Percentiles rank a stretch among this genome's conserved stretches.
phyloP scores from a whole-genome alignment of 2,113 vertebrate species.

The Strix aluco region DNA sequence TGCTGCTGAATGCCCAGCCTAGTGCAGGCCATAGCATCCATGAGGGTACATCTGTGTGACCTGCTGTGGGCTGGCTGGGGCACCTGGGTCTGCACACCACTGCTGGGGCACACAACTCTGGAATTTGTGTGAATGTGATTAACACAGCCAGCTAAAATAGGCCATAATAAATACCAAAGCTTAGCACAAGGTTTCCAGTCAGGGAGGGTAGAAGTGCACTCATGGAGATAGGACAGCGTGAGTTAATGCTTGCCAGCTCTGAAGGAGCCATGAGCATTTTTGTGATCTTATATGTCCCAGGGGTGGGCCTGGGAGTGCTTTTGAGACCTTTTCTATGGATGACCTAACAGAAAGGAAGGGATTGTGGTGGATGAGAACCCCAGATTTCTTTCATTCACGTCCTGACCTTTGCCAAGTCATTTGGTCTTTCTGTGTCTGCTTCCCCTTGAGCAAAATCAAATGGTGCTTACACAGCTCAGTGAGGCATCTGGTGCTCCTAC shows the following conservation, averaged over 20 bases:
- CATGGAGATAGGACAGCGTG: fast-evolving
- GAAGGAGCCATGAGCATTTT: not conserved
- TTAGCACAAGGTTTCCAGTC: not conserved
- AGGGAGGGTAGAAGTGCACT: not conserved
- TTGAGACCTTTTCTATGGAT: not conserved
- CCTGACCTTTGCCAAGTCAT: not conserved
- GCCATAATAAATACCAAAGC: not conserved
- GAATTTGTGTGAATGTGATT: not conserved
- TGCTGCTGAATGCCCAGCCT: not conserved
- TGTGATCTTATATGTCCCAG: not conserved
- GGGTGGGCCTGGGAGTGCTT: not conserved
- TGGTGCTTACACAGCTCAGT: not conserved
- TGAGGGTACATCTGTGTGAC: not conserved
- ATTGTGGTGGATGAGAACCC: not conserved
- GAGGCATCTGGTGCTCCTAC: not conserved
- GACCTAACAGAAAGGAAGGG: not conserved
- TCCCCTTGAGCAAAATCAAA: not conserved
- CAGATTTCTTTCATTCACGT: not conserved
- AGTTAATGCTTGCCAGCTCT: not conserved
- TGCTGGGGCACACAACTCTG: not conserved
- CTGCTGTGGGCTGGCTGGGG: not conserved
- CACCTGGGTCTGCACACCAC: not conserved
- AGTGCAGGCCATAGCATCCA: not conserved
- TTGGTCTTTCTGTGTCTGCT: not conserved
- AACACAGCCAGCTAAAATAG: not conserved